Percentiles rank a stretch among this genome's conserved stretches.
Conservation (phyloP, 2,797 vertebrate genomes). For the Odontamblyopus rebecca region DNA sequence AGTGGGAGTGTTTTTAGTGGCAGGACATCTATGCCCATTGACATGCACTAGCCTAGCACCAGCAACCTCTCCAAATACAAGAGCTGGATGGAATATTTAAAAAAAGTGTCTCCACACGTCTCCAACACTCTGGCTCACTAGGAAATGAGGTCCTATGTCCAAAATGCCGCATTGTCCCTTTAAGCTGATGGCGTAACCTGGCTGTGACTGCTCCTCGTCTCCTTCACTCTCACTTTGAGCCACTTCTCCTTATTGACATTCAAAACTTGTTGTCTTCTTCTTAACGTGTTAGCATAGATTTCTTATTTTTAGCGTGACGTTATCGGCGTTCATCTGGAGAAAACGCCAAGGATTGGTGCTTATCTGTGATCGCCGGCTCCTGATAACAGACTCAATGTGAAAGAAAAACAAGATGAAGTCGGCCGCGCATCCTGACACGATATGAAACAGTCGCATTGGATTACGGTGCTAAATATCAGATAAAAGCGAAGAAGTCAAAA, state of each 20-base stretch:
- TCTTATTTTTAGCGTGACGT: slow-evolving; percentile 32
- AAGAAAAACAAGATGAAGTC: slow-evolving; percentile 11
- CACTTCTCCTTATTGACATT: slow-evolving; percentile 3
- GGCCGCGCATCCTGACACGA: slow-evolving; percentile 8
- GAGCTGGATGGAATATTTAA: too few species aligned
- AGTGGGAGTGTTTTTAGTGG: too few species aligned
- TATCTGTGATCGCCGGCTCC: slow-evolving; percentile 20
- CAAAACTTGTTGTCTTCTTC: slow-evolving; percentile 12
- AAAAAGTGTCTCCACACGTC: too few species aligned
- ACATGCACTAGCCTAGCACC: too few species aligned
- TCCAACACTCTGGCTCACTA: too few species aligned
- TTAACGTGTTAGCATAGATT: slow-evolving; percentile 6
- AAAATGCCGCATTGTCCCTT: too few species aligned
- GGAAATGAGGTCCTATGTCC: too few species aligned
- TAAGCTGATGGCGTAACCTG: slow-evolving; percentile 31
- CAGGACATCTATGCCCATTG: too few species aligned
- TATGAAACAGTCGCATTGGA: slow-evolving; percentile 11
- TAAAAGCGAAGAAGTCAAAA: background rate
- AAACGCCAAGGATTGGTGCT: slow-evolving; percentile 23
- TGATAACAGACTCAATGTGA: slow-evolving; percentile 14
- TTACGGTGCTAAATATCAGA: background rate
- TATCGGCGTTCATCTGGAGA: slow-evolving; percentile 23
- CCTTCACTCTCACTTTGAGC: slow-evolving; percentile 21
- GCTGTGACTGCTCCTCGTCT: slow-evolving; percentile 37
- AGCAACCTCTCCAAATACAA: too few species aligned